phyloP scores from a whole-genome alignment of 2,888 invertebrate species.

The Listrodromus nycthemerus region DNA sequence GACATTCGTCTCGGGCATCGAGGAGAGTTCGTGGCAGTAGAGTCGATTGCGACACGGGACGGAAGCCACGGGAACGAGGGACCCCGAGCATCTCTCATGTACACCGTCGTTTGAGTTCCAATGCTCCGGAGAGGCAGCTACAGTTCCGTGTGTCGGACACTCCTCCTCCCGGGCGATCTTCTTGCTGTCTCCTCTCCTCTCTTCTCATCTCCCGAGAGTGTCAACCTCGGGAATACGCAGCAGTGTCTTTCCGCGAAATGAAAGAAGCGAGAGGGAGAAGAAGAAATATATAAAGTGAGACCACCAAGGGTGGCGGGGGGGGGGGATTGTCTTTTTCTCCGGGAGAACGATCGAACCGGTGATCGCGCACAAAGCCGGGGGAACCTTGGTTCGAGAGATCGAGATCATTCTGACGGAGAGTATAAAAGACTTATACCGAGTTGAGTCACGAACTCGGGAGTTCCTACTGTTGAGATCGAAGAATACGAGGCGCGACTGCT shows the following conservation, averaged over 20 bases:
- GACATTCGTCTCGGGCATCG: slow-evolving; percentile 57
- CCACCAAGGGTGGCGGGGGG: slow-evolving; percentile 11
- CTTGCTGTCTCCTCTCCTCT: not conserved
- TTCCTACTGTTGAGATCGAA: slow-evolving; percentile 28
- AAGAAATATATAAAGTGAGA: slow-evolving; percentile 33
- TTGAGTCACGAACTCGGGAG: slow-evolving; percentile 58
- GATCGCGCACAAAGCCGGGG: slow-evolving; percentile 26
- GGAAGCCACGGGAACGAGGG: slow-evolving; percentile 10
- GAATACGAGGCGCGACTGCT: slow-evolving; percentile 61
- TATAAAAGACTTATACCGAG: slow-evolving; percentile 41
- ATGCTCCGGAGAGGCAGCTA: not conserved
- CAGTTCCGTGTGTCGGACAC: slow-evolving; percentile 18
- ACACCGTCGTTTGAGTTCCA: slow-evolving; percentile 15
- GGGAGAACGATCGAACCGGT: slow-evolving; percentile 36
- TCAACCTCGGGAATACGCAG: slow-evolving; percentile 9
- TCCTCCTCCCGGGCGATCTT: not conserved
- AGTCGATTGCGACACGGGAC: slow-evolving; percentile 15
- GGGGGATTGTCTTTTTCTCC: slow-evolving; percentile 26
- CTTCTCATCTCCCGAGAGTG: not conserved
- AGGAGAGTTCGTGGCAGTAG: slow-evolving; percentile 9
- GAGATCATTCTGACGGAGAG: slow-evolving; percentile 12
- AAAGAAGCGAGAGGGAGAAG: slow-evolving; percentile 25
- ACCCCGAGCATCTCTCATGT: not conserved
- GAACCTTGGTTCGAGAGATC: not conserved
- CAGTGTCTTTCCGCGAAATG: slow-evolving; percentile 43